Evolutionary conservation across 2,113 vertebrate genomes (phyloP).

Genomic region (Pterocles gutturalis): DNA sequence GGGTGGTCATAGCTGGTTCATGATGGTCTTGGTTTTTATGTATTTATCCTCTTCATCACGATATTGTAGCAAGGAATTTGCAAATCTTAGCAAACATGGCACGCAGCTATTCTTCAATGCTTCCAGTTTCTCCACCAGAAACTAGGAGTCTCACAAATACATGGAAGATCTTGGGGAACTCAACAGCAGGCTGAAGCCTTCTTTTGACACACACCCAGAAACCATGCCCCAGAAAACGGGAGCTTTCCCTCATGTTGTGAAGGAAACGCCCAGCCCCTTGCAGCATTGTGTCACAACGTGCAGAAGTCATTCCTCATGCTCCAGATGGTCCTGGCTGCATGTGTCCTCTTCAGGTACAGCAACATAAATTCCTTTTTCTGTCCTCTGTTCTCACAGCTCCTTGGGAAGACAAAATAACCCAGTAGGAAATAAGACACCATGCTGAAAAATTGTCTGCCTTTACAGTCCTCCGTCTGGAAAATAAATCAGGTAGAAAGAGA

Average conservation of each 20-base stretch:
- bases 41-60: neutral
- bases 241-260: neutral
- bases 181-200: neutral
- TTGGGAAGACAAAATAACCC: constrained; percentile 24
- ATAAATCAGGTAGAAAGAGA: constrained; percentile 49
- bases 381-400: neutral
- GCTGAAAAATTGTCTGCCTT: constrained; percentile 57
- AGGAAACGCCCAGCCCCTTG: neutral
- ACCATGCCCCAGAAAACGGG: neutral
- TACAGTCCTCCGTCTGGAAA: constrained; percentile 72
- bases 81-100: fast-evolving
- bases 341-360: constrained; percentile 2
- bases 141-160: neutral
- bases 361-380: constrained; percentile 23
- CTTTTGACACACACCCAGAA: neutral
- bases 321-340: neutral
- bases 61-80: neutral
- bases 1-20: neutral
- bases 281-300: neutral
- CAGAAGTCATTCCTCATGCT: neutral
- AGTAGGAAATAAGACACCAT: constrained; percentile 45
- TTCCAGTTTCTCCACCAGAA: neutral
- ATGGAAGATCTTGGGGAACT: neutral
- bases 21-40: neutral
- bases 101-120: neutral